phyloP scores from a whole-genome alignment of 1,140 invertebrate genomes.

The Subanguina moxae region DNA sequence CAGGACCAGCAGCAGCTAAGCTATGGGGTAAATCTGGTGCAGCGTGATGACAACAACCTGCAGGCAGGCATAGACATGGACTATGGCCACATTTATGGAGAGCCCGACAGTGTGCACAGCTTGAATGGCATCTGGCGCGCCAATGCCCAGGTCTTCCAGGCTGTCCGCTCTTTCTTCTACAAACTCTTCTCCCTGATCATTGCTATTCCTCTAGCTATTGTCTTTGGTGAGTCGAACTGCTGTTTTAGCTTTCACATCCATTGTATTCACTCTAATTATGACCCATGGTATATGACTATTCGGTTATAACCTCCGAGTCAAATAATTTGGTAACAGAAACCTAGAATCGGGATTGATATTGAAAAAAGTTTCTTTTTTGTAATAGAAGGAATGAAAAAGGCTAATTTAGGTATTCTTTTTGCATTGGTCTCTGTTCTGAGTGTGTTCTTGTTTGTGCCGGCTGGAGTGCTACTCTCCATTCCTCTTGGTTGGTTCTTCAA shows the following conservation, averaged over 20 bases:
- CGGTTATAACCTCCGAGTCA: no score
- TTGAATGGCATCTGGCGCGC: conserved; percentile 62
- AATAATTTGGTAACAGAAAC: no score
- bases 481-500: conserved; percentile 37
- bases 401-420: conserved; percentile 23
- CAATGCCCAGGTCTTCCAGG: conserved; percentile 61
- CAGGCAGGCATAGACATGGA: conserved; percentile 51
- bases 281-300: no score
- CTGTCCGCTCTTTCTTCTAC: conserved; percentile 61
- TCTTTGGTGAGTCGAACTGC: conserved; percentile 5
- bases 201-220: conserved; percentile 15
- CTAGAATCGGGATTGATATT: no score
- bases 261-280: no score
- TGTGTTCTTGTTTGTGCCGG: conserved; percentile 28
- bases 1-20: background rate
- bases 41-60: conserved; percentile 31
- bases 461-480: conserved; percentile 29
- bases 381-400: no score
- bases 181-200: conserved; percentile 33
- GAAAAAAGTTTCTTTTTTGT: no score
- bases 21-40: conserved; percentile 15
- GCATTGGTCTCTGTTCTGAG: conserved; percentile 27
- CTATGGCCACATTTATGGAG: conserved; percentile 64
- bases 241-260: conserved; percentile 10
- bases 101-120: conserved; percentile 62